Conservation (phyloP, 2,888 invertebrate species). For the Pollenia labialis region DNA sequence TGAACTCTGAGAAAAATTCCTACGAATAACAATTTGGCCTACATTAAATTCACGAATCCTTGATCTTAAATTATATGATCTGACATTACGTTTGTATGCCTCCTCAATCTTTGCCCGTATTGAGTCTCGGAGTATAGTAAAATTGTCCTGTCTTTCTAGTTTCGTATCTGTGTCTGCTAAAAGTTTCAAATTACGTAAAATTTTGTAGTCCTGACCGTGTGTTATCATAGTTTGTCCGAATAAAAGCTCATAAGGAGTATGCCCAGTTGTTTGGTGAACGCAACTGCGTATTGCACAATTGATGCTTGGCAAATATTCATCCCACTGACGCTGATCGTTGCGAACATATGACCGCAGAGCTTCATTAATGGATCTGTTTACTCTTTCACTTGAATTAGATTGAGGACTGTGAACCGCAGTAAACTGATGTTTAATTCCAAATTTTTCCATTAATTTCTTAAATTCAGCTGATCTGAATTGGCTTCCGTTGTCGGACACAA, state of each 20-base stretch:
- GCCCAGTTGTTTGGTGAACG: conserved; percentile 1
- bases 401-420: conserved; percentile 23
- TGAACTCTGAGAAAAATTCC: conserved; percentile 25
- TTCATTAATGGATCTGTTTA: conserved; percentile 21
- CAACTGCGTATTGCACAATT: conserved; percentile 8
- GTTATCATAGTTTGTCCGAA: conserved; percentile 21
- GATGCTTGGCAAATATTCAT: not conserved
- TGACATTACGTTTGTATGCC: not conserved
- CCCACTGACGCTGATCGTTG: conserved; percentile 15
- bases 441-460: not conserved
- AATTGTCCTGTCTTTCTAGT: conserved; percentile 2
- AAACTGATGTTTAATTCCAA: not conserved
- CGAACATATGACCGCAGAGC: not conserved
- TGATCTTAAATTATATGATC: not conserved
- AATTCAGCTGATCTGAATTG: conserved; percentile 25
- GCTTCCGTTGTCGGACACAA: conserved; percentile 11
- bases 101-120: not conserved
- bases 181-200: conserved; percentile 13
- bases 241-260: not conserved
- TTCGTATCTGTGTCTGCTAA: not conserved
- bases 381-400: conserved; percentile 18
- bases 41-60: not conserved
- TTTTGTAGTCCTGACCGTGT: conserved; percentile 3
- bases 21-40: not conserved
- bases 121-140: not conserved